These are phyloP conservation scores for Drosophila truncata DNA, from an alignment of 1,140 invertebrate genomes.

Conservation along the genomic window DNA sequence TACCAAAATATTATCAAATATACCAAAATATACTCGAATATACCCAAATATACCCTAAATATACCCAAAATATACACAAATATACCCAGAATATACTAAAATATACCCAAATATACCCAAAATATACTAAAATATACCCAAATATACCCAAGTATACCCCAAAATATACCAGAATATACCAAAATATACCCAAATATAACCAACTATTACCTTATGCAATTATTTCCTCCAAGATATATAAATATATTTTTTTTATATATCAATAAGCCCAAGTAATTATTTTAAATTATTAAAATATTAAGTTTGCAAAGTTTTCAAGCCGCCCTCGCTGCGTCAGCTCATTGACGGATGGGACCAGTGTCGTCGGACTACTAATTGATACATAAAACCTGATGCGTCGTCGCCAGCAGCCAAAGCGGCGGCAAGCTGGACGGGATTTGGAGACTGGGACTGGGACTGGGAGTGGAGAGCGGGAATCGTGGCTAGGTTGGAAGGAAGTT, in stretches of 20 bases:
- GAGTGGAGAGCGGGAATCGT: background rate
- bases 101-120: too few species aligned
- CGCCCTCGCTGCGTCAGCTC: slow-evolving; percentile 16
- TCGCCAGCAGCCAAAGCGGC: slow-evolving; percentile 45
- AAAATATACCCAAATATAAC: too few species aligned
- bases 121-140: too few species aligned
- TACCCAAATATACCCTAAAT: too few species aligned
- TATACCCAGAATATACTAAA: too few species aligned
- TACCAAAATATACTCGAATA: too few species aligned
- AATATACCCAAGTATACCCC: too few species aligned
- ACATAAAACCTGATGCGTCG: slow-evolving; percentile 39
- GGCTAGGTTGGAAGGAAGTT: slow-evolving; percentile 1
- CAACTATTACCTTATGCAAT: too few species aligned
- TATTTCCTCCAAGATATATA: background rate
- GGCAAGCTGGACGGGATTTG: slow-evolving; percentile 22
- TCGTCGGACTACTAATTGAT: slow-evolving; percentile 54
- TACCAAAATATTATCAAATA: too few species aligned
- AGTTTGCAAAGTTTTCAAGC: background rate
- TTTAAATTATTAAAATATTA: background rate
- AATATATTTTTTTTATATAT: background rate
- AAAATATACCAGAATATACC: too few species aligned
- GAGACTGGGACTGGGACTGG: background rate
- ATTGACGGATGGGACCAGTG: slow-evolving; percentile 49
- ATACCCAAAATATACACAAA: too few species aligned
- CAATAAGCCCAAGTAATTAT: background rate